Conservation (phyloP, 2,113 vertebrate species). For the Hystrix brachyura region DNA sequence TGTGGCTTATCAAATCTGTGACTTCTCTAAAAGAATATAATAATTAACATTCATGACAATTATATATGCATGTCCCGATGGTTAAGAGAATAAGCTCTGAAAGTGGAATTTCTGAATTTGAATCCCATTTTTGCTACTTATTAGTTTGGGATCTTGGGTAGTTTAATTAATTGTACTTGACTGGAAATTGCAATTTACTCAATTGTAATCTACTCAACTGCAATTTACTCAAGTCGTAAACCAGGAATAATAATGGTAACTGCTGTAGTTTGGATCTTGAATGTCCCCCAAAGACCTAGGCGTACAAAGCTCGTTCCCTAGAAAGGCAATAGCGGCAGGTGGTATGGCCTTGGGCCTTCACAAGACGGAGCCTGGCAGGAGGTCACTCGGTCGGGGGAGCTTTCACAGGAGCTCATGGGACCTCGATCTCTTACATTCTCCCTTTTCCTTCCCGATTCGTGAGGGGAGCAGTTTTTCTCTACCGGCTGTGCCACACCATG, state of each 20-base stretch:
- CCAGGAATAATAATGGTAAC: background rate
- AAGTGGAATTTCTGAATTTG: background rate
- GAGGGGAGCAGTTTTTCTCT: background rate
- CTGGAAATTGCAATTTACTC: background rate
- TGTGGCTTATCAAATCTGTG: conserved; percentile 4
- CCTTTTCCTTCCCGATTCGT: background rate
- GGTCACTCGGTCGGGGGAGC: background rate
- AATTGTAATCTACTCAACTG: background rate
- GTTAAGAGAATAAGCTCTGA: background rate
- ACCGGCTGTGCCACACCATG: background rate
- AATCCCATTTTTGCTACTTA: background rate
- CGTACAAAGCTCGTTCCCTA: background rate
- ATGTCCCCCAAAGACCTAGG: background rate
- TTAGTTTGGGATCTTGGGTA: background rate
- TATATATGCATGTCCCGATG: background rate
- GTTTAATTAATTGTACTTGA: background rate
- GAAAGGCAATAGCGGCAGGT: too few species aligned
- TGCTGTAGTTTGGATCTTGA: background rate
- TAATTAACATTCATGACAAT: background rate
- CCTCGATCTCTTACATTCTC: too few species aligned
- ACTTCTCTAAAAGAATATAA: conserved; percentile 4
- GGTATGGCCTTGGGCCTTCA: too few species aligned
- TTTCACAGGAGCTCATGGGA: background rate
- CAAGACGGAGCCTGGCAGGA: background rate
- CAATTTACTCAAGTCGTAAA: background rate